Evolutionary conservation across 1,140 invertebrate species (phyloP).

Genomic region (Panulirus ornatus): DNA sequence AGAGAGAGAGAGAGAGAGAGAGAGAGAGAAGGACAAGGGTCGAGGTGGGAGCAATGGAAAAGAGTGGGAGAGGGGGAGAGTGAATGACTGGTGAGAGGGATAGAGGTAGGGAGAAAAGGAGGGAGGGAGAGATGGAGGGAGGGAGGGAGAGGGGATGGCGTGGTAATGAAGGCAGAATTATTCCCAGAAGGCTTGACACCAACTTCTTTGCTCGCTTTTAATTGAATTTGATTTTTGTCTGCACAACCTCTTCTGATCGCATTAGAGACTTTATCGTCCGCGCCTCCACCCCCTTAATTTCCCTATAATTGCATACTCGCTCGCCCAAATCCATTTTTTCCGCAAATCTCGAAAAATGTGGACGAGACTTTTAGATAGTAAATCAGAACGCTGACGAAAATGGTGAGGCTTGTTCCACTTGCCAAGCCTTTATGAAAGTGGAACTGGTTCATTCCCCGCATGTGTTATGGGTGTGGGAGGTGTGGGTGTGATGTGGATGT

Average conservation of each 20-base stretch:
- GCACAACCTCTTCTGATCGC: slow-evolving; percentile 59
- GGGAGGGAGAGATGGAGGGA: not conserved
- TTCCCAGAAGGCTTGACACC: slow-evolving; percentile 68
- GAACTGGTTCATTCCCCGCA: too few species aligned
- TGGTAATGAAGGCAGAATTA: slow-evolving; percentile 68
- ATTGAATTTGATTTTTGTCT: slow-evolving; percentile 71
- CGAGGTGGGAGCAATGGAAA: not conserved
- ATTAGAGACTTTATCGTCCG: slow-evolving; percentile 56
- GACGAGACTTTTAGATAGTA: not conserved
- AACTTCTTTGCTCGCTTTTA: slow-evolving; percentile 67
- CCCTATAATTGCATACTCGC: slow-evolving; percentile 69
- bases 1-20: not conserved
- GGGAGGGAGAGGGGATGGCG: not conserved
- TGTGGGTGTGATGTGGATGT: too few species aligned
- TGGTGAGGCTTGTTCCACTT: not conserved
- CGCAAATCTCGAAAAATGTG: not conserved
- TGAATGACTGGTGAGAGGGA: not conserved
- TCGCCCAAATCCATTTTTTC: slow-evolving; percentile 36
- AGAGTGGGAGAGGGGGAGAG: not conserved
- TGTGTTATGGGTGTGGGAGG: too few species aligned
- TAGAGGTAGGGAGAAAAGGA: not conserved
- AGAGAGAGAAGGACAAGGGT: not conserved
- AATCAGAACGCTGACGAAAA: slow-evolving; percentile 8
- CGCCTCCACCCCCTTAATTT: slow-evolving; percentile 54
- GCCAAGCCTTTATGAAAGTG: too few species aligned